phyloP scores from a whole-genome alignment of 2,888 invertebrate species.

The Drosophila meridionalis region DNA sequence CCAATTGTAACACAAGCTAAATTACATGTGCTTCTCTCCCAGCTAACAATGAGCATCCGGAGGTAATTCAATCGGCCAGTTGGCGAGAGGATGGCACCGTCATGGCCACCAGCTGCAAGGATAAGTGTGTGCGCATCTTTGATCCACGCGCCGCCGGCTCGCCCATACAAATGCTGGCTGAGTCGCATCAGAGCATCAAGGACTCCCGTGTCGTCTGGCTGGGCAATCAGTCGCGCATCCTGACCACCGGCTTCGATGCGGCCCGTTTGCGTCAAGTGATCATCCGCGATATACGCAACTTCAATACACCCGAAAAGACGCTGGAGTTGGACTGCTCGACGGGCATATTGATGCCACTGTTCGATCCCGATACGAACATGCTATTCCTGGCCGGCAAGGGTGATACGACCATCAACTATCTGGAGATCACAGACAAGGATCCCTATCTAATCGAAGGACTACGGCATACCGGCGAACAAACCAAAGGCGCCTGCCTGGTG shows the following conservation, averaged over 20 bases:
- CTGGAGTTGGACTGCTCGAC: conserved; percentile 94
- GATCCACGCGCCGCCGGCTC: conserved; percentile 90
- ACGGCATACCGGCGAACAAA: conserved; percentile 96
- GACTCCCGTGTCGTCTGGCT: conserved; percentile 97
- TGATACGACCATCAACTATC: conserved; percentile 95
- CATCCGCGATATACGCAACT: conserved; percentile 94
- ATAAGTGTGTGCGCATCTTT: conserved; percentile 93
- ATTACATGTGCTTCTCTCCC: not conserved
- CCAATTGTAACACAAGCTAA: too few relatives aligned
- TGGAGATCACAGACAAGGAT: conserved; percentile 95
- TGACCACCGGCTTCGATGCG: conserved; percentile 96
- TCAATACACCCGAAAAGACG: conserved; percentile 91
- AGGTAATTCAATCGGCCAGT: conserved; percentile 94
- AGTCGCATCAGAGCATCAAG: conserved; percentile 95
- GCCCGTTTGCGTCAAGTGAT: conserved; percentile 94
- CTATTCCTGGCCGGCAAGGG: conserved; percentile 97
- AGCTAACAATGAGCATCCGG: conserved; percentile 91
- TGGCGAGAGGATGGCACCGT: conserved; percentile 94
- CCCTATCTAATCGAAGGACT: conserved; percentile 95
- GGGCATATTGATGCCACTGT: conserved; percentile 96
- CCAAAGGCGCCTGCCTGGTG: conserved; percentile 96
- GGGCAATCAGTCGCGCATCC: conserved; percentile 92
- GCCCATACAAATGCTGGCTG: conserved; percentile 88
- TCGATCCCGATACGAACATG: conserved; percentile 97
- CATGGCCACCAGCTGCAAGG: conserved; percentile 95